These are phyloP conservation scores for Camponotus pennsylvanicus DNA, from an alignment of 1,140 invertebrate species.

Conservation along the genomic window DNA sequence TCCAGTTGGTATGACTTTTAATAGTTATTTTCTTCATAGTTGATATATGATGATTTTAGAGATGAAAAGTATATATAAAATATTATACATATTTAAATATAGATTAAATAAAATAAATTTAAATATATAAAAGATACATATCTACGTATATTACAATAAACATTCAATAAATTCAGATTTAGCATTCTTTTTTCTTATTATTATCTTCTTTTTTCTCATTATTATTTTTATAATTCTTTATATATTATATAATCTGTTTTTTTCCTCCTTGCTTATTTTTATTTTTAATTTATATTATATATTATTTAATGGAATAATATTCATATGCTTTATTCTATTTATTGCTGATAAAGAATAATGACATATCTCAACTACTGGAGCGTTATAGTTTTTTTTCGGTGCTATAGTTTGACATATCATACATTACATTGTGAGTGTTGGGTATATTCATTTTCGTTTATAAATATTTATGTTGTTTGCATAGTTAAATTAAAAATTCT, in stretches of 20 bases:
- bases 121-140: neutral
- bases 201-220: neutral
- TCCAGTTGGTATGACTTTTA: slow-evolving; percentile 65
- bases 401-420: slow-evolving; percentile 35
- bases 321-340: neutral
- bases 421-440: slow-evolving; percentile 35
- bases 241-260: neutral
- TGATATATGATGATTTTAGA: slow-evolving; percentile 13
- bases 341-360: neutral
- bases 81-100: neutral
- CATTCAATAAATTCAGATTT: neutral
- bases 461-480: neutral
- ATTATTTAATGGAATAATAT: slow-evolving; percentile 23
- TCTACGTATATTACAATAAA: neutral
- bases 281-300: neutral
- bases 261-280: neutral
- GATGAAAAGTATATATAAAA: neutral
- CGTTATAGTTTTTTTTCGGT: slow-evolving; percentile 71
- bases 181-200: neutral
- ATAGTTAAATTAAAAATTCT: neutral
- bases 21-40: slow-evolving; percentile 22
- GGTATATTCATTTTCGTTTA: slow-evolving; percentile 32
- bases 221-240: neutral
- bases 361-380: slow-evolving; percentile 52
- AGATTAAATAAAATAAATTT: neutral